Conservation (phyloP, 2,797 vertebrate species). For the Taenioides sp. region DNA sequence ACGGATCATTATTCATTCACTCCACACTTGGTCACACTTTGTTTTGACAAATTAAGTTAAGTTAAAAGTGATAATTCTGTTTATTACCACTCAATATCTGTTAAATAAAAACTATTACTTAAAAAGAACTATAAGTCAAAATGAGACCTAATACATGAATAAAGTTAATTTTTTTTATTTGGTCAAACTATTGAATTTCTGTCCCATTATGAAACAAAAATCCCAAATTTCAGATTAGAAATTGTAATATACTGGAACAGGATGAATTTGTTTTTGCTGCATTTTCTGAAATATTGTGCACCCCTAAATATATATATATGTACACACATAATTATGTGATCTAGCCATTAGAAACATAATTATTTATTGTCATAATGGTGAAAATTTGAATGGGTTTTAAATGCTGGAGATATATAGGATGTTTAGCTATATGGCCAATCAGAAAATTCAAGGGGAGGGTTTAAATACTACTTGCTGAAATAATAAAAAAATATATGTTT, state of each 20-base stretch:
- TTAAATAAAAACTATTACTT: background rate
- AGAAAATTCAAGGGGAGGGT: conserved; percentile 11
- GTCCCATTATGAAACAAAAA: background rate
- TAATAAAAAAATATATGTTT: conserved; percentile 18
- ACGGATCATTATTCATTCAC: no score
- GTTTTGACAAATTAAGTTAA: background rate
- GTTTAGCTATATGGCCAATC: conserved; percentile 44
- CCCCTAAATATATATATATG: no score
- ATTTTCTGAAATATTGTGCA: no score
- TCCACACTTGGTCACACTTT: no score
- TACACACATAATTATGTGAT: background rate
- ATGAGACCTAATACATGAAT: background rate
- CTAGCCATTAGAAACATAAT: background rate
- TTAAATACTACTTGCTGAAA: conserved; percentile 22
- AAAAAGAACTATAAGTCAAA: background rate
- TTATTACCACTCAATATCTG: background rate
- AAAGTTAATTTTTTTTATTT: background rate
- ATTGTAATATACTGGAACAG: background rate
- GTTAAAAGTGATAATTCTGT: background rate
- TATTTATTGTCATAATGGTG: background rate
- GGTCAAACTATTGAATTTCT: background rate
- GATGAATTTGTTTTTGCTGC: background rate
- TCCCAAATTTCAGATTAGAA: background rate
- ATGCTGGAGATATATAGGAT: conserved; percentile 37
- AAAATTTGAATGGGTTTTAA: background rate